A percentile compares a stretch with the other conserved stretches of the same genome.
Evolutionary conservation across 2,888 invertebrate genomes (phyloP).

Genomic region (Melolontha melolontha): DNA sequence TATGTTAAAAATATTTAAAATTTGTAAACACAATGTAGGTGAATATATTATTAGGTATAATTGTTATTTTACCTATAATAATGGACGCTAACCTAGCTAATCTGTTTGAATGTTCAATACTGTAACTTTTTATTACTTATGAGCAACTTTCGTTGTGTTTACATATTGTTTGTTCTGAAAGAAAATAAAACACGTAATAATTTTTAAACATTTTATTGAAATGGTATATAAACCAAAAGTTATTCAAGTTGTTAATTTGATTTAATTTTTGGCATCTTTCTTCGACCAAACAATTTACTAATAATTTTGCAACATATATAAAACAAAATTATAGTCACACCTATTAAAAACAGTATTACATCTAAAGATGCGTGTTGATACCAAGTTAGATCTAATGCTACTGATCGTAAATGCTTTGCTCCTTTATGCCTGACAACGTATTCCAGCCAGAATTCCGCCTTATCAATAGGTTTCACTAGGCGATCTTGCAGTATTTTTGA

Average conservation of each 20-base stretch:
- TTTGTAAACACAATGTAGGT: too few species aligned
- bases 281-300: not conserved
- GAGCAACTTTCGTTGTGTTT: too few species aligned
- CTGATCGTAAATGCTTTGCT: constrained; percentile 48
- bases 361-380: not conserved
- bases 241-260: not conserved
- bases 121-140: too few species aligned
- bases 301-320: not conserved
- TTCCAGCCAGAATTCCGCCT: constrained; percentile 52
- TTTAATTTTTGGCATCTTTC: not conserved
- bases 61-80: too few species aligned
- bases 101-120: too few species aligned
- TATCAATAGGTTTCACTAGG: constrained; percentile 48
- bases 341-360: constrained; percentile 6
- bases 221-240: too few species aligned
- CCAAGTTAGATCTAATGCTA: constrained; percentile 43
- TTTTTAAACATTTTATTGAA: too few species aligned
- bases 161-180: too few species aligned
- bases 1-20: too few species aligned
- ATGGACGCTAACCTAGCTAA: too few species aligned
- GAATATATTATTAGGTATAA: too few species aligned
- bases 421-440: constrained; percentile 51
- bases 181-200: too few species aligned
- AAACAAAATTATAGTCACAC: not conserved
- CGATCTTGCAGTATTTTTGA: constrained; percentile 47